phyloP scores from a whole-genome alignment of 2,113 vertebrate genomes.

The Monarcha castaneiventris region DNA sequence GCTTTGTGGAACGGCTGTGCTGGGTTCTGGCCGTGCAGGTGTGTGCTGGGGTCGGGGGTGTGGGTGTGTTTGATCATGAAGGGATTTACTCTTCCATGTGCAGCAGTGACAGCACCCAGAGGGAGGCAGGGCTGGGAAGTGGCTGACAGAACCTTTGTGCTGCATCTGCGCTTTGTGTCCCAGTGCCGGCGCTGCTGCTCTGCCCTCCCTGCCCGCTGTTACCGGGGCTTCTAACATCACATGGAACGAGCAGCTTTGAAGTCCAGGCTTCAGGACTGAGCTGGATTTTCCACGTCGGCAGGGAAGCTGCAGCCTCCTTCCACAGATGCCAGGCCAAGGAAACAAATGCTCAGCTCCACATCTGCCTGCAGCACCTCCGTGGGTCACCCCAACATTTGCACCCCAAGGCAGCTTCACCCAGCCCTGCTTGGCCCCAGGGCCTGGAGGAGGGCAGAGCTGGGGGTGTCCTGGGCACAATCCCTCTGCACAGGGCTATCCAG shows the following conservation, averaged over 20 bases:
- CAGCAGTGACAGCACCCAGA: background rate
- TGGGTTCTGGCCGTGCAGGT: background rate
- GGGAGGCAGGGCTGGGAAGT: background rate
- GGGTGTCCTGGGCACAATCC: background rate
- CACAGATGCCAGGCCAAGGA: background rate
- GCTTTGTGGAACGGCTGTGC: background rate
- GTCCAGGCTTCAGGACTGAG: background rate
- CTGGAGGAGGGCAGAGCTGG: background rate
- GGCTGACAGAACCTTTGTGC: background rate
- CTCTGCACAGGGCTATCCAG: background rate
- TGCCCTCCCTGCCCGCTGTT: background rate
- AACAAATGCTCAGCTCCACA: background rate
- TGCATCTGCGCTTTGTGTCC: background rate
- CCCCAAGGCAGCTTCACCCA: background rate
- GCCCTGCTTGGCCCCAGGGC: background rate
- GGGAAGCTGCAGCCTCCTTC: background rate
- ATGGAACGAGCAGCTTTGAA: background rate
- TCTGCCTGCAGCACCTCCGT: background rate
- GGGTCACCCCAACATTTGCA: background rate
- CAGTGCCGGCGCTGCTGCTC: background rate
- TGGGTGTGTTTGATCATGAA: background rate
- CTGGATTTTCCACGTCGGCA: background rate
- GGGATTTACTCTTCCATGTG: background rate
- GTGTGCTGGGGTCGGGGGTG: background rate
- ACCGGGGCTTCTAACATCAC: background rate